Percentiles rank a stretch among this genome's conserved stretches.
phyloP scores from a whole-genome alignment of 2,797 vertebrate genomes.

The Saxicola maurus region DNA sequence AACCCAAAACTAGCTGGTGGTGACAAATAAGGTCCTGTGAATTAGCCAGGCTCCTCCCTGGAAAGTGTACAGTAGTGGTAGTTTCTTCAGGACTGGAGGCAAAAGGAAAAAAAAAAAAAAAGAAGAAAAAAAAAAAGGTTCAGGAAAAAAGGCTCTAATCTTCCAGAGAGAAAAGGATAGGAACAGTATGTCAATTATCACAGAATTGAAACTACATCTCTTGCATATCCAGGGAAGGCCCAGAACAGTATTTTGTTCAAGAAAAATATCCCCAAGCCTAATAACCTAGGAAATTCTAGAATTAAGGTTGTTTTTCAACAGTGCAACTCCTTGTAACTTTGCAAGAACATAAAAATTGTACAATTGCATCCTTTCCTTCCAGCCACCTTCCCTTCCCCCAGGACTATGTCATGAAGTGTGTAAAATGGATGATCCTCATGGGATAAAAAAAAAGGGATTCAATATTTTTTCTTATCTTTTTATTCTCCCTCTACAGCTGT shows the following conservation, averaged over 20 bases:
- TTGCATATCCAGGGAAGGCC: not conserved
- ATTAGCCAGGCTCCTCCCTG: not conserved
- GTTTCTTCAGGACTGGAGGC: not conserved
- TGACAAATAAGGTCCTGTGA: not conserved
- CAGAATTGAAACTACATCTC: not conserved
- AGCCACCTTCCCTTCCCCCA: not conserved
- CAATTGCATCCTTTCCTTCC: not conserved
- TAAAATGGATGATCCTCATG: not conserved
- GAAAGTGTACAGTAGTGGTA: not conserved
- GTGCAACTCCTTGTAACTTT: not conserved
- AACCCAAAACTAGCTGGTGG: not conserved
- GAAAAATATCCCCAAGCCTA: not conserved
- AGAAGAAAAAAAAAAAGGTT: accelerated
- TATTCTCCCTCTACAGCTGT: not conserved
- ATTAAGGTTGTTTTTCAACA: not conserved
- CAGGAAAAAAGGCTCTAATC: not conserved
- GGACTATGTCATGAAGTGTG: not conserved
- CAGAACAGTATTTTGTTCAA: not conserved
- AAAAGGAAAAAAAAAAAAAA: not conserved
- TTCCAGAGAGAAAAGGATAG: not conserved
- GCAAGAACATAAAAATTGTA: not conserved
- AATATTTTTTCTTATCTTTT: not conserved
- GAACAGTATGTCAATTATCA: not conserved
- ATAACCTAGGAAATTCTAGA: not conserved
- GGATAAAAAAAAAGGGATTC: not conserved